Conservation (phyloP, 2,888 invertebrate genomes). For the Aleiodes alternator region DNA sequence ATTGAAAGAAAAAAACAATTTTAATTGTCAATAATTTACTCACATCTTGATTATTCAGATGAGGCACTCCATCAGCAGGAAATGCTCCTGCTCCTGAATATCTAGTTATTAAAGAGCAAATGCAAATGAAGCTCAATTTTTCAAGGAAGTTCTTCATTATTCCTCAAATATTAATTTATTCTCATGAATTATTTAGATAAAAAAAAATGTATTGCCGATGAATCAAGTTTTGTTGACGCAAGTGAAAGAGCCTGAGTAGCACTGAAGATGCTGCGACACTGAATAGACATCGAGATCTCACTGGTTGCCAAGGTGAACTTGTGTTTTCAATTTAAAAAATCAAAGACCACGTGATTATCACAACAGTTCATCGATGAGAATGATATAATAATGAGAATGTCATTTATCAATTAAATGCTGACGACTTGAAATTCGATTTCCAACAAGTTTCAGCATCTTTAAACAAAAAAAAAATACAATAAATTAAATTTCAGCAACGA, state of each 20-base stretch:
- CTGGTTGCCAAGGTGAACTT: conserved; percentile 10
- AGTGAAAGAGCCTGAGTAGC: neutral
- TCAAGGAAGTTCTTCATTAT: no score
- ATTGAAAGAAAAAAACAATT: no score
- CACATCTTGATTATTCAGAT: neutral
- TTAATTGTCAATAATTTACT: conserved; percentile 3
- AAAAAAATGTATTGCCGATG: neutral
- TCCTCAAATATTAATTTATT: no score
- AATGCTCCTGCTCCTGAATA: no score
- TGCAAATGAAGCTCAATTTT: no score
- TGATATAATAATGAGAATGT: neutral
- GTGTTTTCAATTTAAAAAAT: neutral
- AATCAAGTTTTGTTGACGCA: neutral
- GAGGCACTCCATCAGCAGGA: no score
- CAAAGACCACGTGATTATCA: neutral
- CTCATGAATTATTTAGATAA: neutral
- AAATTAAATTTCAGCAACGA: no score
- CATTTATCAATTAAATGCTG: neutral
- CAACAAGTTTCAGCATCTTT: no score
- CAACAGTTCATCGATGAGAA: neutral
- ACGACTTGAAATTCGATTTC: no score
- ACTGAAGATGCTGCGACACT: neutral
- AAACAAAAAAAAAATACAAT: no score
- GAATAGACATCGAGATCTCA: neutral
- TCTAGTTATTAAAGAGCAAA: no score